Evolutionary conservation across 1,140 invertebrate genomes (phyloP).

Genomic region (Drosophila ficusphila): DNA sequence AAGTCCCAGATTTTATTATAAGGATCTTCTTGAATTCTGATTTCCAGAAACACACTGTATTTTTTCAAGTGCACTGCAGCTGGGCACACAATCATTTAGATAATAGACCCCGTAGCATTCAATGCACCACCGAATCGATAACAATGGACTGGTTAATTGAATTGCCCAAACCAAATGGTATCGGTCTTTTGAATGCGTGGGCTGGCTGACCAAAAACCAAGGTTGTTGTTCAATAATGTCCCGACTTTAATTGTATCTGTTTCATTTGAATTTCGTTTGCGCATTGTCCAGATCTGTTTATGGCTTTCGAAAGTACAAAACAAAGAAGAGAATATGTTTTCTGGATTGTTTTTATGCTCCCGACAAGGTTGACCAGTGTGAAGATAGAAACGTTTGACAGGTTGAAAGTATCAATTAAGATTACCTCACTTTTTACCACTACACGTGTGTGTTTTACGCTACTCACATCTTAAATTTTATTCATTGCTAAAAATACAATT

Average conservation of each 20-base stretch:
- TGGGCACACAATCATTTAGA: constrained; percentile 28
- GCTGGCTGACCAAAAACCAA: constrained; percentile 40
- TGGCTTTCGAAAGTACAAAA: constrained; percentile 28
- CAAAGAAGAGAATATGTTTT: constrained; percentile 10
- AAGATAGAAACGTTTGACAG: constrained; percentile 15
- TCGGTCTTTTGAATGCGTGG: constrained; percentile 65
- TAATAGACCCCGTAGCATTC: constrained; percentile 36
- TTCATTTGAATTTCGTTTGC: constrained; percentile 48
- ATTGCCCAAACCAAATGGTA: constrained; percentile 43
- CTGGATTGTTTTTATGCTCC: constrained; percentile 30
- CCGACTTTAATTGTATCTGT: constrained; percentile 63
- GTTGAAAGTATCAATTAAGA: neutral
- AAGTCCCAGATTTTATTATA: too few species aligned
- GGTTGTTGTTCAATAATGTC: constrained; percentile 50
- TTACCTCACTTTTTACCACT: neutral
- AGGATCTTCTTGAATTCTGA: too few species aligned
- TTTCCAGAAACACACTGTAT: too few species aligned
- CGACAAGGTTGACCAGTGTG: constrained; percentile 40
- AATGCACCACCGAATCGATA: constrained; percentile 23
- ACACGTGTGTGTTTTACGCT: constrained; percentile 1
- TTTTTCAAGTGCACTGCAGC: constrained; percentile 25
- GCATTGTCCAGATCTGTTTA: constrained; percentile 28
- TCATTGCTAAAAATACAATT: constrained; percentile 69
- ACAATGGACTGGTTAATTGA: constrained; percentile 73
- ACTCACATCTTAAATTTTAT: constrained; percentile 70